Base-by-base conservation (phyloP, 2,797 vertebrate species). In the Alosa sapidissima region DNA sequence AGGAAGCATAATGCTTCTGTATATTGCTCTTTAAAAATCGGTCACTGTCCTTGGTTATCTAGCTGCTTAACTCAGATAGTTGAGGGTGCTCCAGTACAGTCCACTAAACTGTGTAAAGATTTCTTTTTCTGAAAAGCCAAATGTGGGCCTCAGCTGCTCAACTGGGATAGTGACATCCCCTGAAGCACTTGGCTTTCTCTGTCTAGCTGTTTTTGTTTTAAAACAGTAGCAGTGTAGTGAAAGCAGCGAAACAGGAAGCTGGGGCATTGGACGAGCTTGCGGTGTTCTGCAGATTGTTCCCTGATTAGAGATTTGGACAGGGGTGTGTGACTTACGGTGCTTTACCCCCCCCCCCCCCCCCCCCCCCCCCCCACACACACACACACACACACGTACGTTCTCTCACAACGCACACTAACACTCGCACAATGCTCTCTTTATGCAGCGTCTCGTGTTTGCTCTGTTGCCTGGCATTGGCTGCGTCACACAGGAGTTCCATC, bases 391-490 rank as follows among this genome's bases (percentile, higher is more conserved):
- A 83, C 28, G 86, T 54, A 82, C 36, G 65, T 85, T 8, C 33
- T 48, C 87, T 68, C 85, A 85, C 51, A 85, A 87, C 83, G 83
- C 84, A 82, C 83, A 84, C 58, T 83, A 85, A 36, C 83, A 84
- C 75, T 86, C 36, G 82, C 83, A 88, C 83, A 89, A 47, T 89
- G 83, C 85, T 51, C 78, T 85, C 88, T 87, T 88, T 86, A 88
- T 89, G 88, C 81, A 87, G 82, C 82, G 85, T 68, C 89, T 91
- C 82, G 88, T 93, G 88, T 90, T 72, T 89, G 90, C 82, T 82
- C 87, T 89, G 88, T 90, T 90, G 88, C 87, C 89, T 90, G 87
- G 92, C 84, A 88, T 93, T 91, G 83, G 87, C 89, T 85, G 87
- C 81, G 87, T 91, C 88, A 82, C 81, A 54, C 51, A 81, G 62